A percentile compares a stretch with the other conserved stretches of the same genome.
These are phyloP conservation scores for Vandiemenella viatica DNA, from an alignment of 2,888 invertebrate species.

Conservation along the genomic window DNA sequence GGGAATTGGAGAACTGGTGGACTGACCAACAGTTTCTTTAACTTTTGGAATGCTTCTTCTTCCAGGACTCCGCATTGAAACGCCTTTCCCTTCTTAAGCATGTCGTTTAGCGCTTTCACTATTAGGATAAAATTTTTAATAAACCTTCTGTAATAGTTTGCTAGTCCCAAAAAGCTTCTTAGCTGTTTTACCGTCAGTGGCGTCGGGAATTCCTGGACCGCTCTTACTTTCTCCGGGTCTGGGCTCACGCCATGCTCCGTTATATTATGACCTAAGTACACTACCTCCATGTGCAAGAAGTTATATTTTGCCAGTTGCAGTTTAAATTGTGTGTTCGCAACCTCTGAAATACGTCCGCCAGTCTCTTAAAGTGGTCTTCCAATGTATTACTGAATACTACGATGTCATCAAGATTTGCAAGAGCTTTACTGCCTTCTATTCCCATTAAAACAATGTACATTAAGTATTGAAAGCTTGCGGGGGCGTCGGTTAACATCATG, in stretches of 20 bases:
- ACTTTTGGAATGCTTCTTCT: no score
- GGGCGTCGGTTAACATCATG: background rate
- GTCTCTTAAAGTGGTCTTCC: background rate
- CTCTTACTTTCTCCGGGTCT: background rate
- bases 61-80: no score
- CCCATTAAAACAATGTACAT: background rate
- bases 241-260: background rate
- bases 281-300: background rate
- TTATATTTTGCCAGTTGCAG: background rate
- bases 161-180: background rate
- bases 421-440: background rate
- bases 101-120: background rate
- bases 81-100: background rate
- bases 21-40: no score
- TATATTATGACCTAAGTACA: background rate
- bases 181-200: background rate
- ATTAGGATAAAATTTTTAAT: background rate
- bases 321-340: background rate
- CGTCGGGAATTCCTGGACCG: background rate
- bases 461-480: background rate
- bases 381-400: background rate
- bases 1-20: background rate
- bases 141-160: background rate
- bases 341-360: background rate
- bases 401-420: background rate